These are phyloP conservation scores for Aporophyla nigra DNA, from an alignment of 2,888 invertebrate species.

Conservation along the genomic window DNA sequence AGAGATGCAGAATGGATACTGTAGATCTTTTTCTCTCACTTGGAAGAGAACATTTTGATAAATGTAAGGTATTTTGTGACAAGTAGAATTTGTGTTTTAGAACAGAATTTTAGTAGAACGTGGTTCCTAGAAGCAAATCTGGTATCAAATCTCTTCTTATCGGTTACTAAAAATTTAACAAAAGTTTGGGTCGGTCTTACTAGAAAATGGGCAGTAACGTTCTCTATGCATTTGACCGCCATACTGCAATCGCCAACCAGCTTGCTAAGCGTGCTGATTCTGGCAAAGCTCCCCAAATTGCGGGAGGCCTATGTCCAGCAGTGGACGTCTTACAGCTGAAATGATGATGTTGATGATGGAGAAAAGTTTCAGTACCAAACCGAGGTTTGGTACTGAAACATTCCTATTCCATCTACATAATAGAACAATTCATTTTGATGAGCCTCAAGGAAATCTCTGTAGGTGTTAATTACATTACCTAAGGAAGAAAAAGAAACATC, in stretches of 20 bases:
- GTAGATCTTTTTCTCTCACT: conserved; percentile 44
- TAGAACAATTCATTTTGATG: conserved; percentile 39
- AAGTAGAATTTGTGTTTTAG: conserved; percentile 9
- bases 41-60: conserved; percentile 27
- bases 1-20: conserved; percentile 49
- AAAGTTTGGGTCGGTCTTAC: no score
- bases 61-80: conserved; percentile 11
- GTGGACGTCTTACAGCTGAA: no score
- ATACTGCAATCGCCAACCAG: no score
- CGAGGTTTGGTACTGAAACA: not conserved
- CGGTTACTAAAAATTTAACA: no score
- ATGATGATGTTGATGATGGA: not conserved
- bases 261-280: no score
- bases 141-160: not conserved
- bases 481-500: conserved; percentile 40
- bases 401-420: not conserved
- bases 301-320: no score
- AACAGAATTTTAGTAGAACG: not conserved
- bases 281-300: no score
- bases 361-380: not conserved
- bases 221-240: no score
- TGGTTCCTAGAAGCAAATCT: not conserved
- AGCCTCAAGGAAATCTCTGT: conserved; percentile 30
- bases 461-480: conserved; percentile 44
- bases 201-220: no score